These are phyloP conservation scores for Marcusenius ussheri DNA, from an alignment of 2,113 vertebrate genomes.

Conservation along the genomic window DNA sequence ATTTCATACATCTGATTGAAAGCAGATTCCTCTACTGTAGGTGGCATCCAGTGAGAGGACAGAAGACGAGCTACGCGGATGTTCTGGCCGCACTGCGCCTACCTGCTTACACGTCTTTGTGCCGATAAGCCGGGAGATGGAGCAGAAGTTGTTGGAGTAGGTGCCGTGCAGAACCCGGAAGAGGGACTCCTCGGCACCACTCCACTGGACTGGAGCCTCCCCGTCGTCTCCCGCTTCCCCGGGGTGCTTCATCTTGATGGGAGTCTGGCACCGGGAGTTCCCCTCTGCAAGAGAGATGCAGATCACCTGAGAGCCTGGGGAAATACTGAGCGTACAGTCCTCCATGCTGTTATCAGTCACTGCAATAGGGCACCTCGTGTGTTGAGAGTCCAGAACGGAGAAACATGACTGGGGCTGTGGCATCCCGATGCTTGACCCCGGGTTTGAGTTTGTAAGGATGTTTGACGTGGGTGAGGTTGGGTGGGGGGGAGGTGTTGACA, in stretches of 20 bases:
- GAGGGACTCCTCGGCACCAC: conserved; percentile 87
- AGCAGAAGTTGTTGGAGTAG: conserved; percentile 99
- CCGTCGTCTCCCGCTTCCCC: conserved; percentile 65
- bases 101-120: conserved; percentile 97
- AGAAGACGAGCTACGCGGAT: neutral
- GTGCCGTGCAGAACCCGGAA: conserved; percentile 95
- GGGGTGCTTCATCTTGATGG: conserved; percentile 76
- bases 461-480: neutral
- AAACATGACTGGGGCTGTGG: neutral
- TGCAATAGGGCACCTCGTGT: neutral
- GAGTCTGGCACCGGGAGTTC: conserved; percentile 90
- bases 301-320: neutral
- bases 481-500: neutral
- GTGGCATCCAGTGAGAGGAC: neutral
- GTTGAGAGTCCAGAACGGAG: neutral
- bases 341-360: neutral
- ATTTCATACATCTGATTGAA: neutral
- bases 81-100: neutral
- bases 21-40: neutral
- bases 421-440: neutral
- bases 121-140: conserved; percentile 86
- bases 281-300: conserved; percentile 61
- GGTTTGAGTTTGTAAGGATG: neutral
- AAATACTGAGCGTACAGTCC: neutral
- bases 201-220: conserved; percentile 73